Conservation (phyloP, 2,113 vertebrate species). For the Ceyx cyanopectus region DNA sequence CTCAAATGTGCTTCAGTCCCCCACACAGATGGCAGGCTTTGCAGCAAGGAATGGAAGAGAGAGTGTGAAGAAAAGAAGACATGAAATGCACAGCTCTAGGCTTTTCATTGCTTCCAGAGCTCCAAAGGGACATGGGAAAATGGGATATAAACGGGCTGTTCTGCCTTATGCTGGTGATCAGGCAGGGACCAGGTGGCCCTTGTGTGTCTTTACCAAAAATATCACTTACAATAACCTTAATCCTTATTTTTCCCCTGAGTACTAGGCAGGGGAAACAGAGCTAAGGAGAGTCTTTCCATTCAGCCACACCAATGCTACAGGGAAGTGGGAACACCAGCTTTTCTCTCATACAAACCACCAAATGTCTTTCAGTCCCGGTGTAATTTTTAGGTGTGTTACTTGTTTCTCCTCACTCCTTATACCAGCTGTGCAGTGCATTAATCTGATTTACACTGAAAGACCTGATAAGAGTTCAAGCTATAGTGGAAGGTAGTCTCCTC, state of each 20-base stretch:
- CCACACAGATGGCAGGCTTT: not conserved
- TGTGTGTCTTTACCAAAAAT: conserved; percentile 44
- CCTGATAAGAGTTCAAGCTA: not conserved
- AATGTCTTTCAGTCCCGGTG: not conserved
- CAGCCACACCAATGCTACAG: not conserved
- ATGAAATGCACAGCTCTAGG: not conserved
- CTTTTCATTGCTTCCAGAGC: not conserved
- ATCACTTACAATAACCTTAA: conserved; percentile 30
- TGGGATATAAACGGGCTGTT: conserved; percentile 11
- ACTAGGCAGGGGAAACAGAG: not conserved
- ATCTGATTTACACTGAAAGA: not conserved
- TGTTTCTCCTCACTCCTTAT: not conserved
- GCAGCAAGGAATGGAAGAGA: not conserved
- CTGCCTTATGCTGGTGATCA: not conserved
- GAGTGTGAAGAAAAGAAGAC: not conserved
- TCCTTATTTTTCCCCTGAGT: conserved; percentile 29
- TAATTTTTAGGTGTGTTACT: not conserved
- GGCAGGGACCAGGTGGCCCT: conserved; percentile 40
- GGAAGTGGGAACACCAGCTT: not conserved
- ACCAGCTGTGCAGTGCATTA: not conserved
- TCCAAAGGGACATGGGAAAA: not conserved
- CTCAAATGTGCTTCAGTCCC: not conserved
- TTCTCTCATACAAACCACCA: not conserved
- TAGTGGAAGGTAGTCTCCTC: not conserved
- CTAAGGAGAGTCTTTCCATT: not conserved